Conservation (phyloP, 2,113 vertebrate species). For the Tetraodon nigroviridis region DNA sequence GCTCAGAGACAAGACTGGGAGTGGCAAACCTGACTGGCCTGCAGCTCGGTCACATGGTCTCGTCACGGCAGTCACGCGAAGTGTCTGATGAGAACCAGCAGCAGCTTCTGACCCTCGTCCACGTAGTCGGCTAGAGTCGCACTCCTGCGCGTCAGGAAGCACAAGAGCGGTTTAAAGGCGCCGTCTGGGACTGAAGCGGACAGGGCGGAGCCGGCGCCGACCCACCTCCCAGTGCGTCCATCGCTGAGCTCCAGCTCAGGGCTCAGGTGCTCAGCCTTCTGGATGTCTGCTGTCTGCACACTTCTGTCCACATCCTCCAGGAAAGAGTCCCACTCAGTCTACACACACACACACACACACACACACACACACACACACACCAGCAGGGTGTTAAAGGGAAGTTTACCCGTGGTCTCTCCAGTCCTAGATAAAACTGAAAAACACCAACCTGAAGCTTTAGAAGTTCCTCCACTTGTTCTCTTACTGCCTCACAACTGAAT, state of each 20-base stretch:
- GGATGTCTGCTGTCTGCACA: constrained; percentile 49
- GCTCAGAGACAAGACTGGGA: too few relatives aligned
- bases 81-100: constrained; percentile 73
- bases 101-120: constrained; percentile 56
- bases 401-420: too few relatives aligned
- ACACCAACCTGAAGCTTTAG: constrained; percentile 65
- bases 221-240: constrained; percentile 59
- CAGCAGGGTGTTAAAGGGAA: neutral
- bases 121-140: constrained; percentile 63
- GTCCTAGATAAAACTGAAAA: too few relatives aligned
- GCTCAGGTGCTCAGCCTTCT: constrained; percentile 40
- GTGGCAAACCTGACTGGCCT: constrained; percentile 48
- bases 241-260: constrained; percentile 43
- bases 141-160: constrained; percentile 35
- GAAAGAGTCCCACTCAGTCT: constrained; percentile 72
- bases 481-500: constrained; percentile 49
- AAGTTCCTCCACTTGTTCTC: constrained; percentile 58
- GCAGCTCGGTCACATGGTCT: constrained; percentile 72
- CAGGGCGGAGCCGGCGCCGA: neutral
- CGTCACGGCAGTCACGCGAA: constrained; percentile 72
- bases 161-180: neutral
- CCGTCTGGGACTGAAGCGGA: neutral
- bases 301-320: constrained; percentile 58
- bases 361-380: neutral
- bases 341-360: constrained; percentile 11